A percentile compares a stretch with the other conserved stretches of the same genome.
Evolutionary conservation across 2,888 invertebrate species (phyloP).

Genomic region (Schizaphis graminum): DNA sequence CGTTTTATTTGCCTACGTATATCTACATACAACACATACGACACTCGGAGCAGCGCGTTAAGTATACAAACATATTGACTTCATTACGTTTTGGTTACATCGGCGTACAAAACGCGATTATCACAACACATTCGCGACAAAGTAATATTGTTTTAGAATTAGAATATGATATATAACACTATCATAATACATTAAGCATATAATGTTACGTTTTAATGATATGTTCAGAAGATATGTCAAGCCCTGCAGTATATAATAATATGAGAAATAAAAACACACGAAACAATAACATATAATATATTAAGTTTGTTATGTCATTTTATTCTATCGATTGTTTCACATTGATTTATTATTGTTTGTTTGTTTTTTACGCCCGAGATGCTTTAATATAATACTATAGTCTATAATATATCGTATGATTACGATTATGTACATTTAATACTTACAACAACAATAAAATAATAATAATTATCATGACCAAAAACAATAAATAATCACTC

Average conservation of each 20-base stretch:
- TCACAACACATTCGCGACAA: background rate
- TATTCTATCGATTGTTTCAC: background rate
- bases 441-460: background rate
- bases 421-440: background rate
- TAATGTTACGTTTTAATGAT: background rate
- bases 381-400: background rate
- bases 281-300: background rate
- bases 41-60: background rate
- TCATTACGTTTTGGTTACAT: background rate
- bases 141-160: background rate
- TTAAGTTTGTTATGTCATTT: background rate
- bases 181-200: background rate
- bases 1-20: background rate
- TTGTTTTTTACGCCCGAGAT: background rate
- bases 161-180: background rate
- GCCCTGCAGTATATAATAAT: background rate
- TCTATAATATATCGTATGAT: background rate
- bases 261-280: background rate
- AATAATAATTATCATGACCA: background rate
- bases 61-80: background rate
- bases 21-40: background rate
- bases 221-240: background rate
- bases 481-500: background rate
- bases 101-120: background rate
- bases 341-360: background rate